These are phyloP conservation scores for Fragum fragum DNA, from an alignment of 2,888 invertebrate species.

Conservation along the genomic window DNA sequence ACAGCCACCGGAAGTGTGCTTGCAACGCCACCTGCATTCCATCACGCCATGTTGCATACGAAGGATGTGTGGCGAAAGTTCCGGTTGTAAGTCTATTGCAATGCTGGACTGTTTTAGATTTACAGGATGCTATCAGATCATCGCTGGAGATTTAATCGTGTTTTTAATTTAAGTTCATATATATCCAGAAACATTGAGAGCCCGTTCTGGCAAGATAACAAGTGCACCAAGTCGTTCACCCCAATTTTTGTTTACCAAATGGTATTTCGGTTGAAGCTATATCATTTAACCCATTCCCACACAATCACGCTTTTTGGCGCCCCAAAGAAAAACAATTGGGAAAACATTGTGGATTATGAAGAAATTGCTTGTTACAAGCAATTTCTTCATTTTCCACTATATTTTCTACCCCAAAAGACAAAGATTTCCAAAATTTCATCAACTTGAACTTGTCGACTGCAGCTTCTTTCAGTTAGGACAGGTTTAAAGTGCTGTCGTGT, in stretches of 20 bases:
- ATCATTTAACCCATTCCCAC: too few relatives aligned
- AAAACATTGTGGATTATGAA: too few relatives aligned
- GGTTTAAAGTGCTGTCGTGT: too few relatives aligned
- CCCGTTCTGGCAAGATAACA: neutral
- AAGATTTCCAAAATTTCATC: too few relatives aligned
- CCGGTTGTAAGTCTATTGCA: slow-evolving; percentile 7
- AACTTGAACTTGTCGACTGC: too few relatives aligned
- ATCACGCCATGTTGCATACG: slow-evolving; percentile 15
- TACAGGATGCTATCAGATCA: slow-evolving; percentile 3
- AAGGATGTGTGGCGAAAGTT: neutral
- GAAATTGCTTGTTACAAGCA: too few relatives aligned
- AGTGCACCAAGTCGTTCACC: neutral
- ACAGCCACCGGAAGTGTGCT: slow-evolving; percentile 21
- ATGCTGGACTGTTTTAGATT: slow-evolving; percentile 6
- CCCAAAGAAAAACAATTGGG: too few relatives aligned
- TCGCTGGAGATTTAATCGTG: neutral
- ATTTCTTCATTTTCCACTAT: too few relatives aligned
- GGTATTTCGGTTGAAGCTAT: too few relatives aligned
- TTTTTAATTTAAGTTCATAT: slow-evolving; percentile 13
- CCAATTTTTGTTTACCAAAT: neutral
- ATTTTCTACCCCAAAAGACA: too few relatives aligned
- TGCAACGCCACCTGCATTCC: slow-evolving; percentile 32
- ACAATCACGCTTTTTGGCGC: too few relatives aligned
- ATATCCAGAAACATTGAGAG: neutral
- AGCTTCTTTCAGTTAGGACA: too few relatives aligned